Conservation (phyloP, 1,140 invertebrate species). For the Patella vulgata region DNA sequence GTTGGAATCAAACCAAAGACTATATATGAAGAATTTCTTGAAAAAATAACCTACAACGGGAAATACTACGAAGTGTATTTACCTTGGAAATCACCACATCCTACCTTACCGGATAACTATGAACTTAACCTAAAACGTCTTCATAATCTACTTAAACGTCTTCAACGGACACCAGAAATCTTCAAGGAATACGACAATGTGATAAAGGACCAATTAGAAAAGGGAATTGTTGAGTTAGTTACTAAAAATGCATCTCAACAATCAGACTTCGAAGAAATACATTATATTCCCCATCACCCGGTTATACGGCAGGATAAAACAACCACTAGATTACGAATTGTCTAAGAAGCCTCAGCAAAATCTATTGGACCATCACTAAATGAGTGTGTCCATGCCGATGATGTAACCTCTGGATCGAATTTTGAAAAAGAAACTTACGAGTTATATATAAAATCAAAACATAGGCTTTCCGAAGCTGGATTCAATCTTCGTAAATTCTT, state of each 20-base stretch:
- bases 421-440: no score
- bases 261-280: background rate
- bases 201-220: slow-evolving; percentile 22
- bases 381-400: slow-evolving; percentile 7
- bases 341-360: slow-evolving; percentile 23
- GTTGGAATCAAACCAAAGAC: no score
- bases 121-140: slow-evolving; percentile 17
- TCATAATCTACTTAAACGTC: slow-evolving; percentile 4
- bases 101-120: slow-evolving; percentile 19
- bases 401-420: no score
- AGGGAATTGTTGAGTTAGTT: slow-evolving; percentile 9
- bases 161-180: slow-evolving; percentile 21
- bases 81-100: slow-evolving; percentile 14
- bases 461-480: no score
- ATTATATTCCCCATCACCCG: slow-evolving; percentile 21
- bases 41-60: slow-evolving; percentile 10
- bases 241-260: background rate
- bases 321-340: slow-evolving; percentile 13
- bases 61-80: slow-evolving; percentile 20
- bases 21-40: no score
- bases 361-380: slow-evolving; percentile 2
- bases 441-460: no score
- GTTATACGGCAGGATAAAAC: slow-evolving; percentile 6
- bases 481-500: no score
- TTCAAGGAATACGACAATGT: slow-evolving; percentile 20